phyloP scores from a whole-genome alignment of 2,888 invertebrate species.

The Ennomos quercinarius region DNA sequence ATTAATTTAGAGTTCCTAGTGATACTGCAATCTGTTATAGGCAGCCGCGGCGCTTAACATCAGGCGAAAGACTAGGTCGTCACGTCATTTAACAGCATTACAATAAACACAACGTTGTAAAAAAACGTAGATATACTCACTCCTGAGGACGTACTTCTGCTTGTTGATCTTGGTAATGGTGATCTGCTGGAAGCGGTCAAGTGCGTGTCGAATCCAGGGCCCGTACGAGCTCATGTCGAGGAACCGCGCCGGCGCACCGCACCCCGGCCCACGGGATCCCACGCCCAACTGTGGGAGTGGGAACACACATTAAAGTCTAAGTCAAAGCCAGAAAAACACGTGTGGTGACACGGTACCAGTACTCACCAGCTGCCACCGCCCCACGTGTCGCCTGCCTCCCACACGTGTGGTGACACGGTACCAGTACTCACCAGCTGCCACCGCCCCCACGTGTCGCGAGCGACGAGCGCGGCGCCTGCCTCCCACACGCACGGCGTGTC shows the following conservation, averaged over 20 bases:
- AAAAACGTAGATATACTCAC: conserved; percentile 45
- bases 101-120: no score
- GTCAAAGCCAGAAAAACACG: no score
- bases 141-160: conserved; percentile 63
- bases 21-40: no score
- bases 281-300: conserved; percentile 56
- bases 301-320: no score
- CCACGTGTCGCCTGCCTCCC: no score
- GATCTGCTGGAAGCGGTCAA: conserved; percentile 58
- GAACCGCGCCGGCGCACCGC: conserved; percentile 68
- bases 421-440: conserved; percentile 63
- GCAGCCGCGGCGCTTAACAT: no score
- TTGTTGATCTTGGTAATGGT: conserved; percentile 62
- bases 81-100: no score
- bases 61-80: no score
- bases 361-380: no score
- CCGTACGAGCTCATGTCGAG: conserved; percentile 71
- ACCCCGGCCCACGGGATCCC: conserved; percentile 69
- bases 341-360: no score
- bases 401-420: no score
- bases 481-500: conserved; percentile 65
- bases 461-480: conserved; percentile 62
- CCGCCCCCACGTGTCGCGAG: conserved; percentile 68
- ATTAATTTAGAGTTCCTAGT: no score
- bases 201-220: conserved; percentile 62